Evolutionary conservation across 2,113 vertebrate species (phyloP).

Genomic region (Dromiciops gliroides): DNA sequence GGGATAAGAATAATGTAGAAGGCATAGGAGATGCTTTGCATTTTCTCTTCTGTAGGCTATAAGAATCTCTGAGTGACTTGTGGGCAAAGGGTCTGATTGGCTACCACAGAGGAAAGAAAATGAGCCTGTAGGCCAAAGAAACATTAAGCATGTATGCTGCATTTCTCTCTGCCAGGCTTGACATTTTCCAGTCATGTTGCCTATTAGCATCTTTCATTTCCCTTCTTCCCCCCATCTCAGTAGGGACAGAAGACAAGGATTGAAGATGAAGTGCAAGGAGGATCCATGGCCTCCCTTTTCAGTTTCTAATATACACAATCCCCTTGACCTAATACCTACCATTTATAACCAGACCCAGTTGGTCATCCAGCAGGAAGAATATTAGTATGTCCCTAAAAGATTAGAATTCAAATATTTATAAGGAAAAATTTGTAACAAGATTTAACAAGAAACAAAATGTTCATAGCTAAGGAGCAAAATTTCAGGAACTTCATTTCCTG

Average conservation of each 20-base stretch:
- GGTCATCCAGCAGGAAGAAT: background rate
- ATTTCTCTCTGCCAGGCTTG: background rate
- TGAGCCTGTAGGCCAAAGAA: background rate
- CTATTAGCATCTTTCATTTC: background rate
- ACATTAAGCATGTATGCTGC: background rate
- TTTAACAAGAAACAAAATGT: fast-evolving
- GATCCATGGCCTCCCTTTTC: background rate
- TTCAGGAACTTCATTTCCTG: background rate
- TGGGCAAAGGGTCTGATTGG: background rate
- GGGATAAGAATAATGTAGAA: background rate
- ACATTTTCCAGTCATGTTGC: background rate
- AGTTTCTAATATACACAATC: no score
- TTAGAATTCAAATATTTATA: background rate
- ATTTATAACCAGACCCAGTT: background rate
- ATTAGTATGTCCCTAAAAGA: background rate
- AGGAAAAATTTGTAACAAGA: background rate
- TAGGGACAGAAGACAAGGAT: background rate
- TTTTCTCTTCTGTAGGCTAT: background rate
- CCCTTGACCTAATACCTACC: fast-evolving
- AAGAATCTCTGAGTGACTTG: background rate
- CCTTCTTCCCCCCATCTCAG: background rate
- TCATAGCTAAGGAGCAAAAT: background rate
- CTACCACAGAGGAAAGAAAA: background rate
- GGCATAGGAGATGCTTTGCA: background rate
- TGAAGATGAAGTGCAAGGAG: background rate